A percentile compares a stretch with the other conserved stretches of the same genome.
phyloP scores from a whole-genome alignment of 2,113 vertebrate species.

The Lethenteron reissneri region DNA sequence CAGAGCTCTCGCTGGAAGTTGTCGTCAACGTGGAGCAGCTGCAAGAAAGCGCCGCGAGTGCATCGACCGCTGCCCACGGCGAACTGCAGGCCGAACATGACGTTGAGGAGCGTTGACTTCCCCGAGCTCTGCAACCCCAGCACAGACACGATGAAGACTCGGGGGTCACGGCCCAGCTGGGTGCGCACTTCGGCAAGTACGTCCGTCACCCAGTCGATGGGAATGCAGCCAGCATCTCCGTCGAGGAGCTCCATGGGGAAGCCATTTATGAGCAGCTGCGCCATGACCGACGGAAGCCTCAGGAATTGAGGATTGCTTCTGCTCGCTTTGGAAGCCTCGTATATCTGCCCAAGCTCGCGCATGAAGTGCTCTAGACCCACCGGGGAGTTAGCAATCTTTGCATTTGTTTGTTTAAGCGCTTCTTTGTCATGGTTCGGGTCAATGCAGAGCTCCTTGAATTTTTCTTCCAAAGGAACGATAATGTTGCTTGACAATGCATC shows the following conservation, averaged over 20 bases:
- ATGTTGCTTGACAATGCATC: not conserved
- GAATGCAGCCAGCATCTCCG: too few relatives aligned
- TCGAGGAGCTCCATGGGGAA: too few relatives aligned
- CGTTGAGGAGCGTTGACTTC: constrained; percentile 36
- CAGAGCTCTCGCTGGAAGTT: constrained; percentile 17
- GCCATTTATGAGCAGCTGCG: too few relatives aligned
- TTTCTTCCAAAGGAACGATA: not conserved
- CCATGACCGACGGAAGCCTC: too few relatives aligned
- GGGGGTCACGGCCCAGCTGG: constrained; percentile 4
- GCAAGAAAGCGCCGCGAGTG: constrained; percentile 28
- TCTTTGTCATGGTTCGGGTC: not conserved
- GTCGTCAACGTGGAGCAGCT: constrained; percentile 10
- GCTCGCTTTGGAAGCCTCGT: constrained; percentile 20
- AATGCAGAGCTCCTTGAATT: not conserved
- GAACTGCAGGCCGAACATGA: constrained; percentile 41
- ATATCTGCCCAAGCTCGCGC: constrained; percentile 41
- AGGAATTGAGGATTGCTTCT: constrained; percentile 9
- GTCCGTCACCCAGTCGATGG: too few relatives aligned
- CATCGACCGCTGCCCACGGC: constrained; percentile 19
- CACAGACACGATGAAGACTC: constrained; percentile 28
- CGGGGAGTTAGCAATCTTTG: constrained; percentile 21
- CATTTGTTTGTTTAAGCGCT: constrained; percentile 8
- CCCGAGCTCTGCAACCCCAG: constrained; percentile 40
- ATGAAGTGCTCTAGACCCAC: constrained; percentile 38
- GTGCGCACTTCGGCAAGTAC: too few relatives aligned